Evolutionary conservation across 1,140 invertebrate genomes (phyloP).

Genomic region (Cotesia vestalis): DNA sequence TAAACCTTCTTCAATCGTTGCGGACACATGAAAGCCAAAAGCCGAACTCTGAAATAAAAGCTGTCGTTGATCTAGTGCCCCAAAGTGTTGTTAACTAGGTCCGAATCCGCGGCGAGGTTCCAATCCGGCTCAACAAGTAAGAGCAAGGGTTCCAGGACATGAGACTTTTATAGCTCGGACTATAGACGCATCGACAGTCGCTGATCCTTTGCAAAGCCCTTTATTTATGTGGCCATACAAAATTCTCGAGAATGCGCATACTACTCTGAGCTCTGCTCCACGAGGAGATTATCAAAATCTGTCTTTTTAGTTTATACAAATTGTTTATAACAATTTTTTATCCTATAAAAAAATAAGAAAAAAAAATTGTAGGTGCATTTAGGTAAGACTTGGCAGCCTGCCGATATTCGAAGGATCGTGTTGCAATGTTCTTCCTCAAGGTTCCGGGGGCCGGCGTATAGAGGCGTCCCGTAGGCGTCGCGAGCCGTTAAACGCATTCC

Average conservation of each 20-base stretch:
- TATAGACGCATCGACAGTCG: slow-evolving; percentile 5
- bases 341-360: background rate
- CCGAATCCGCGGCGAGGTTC: slow-evolving; percentile 44
- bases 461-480: slow-evolving; percentile 65
- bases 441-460: slow-evolving; percentile 55
- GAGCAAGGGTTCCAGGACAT: background rate
- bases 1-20: background rate
- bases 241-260: too few relatives aligned
- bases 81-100: slow-evolving; percentile 59
- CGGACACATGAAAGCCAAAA: slow-evolving; percentile 57
- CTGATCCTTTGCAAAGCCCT: too few relatives aligned
- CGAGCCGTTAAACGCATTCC: slow-evolving; percentile 66
- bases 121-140: background rate
- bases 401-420: slow-evolving; percentile 64
- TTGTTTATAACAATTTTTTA: too few relatives aligned
- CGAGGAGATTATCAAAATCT: too few relatives aligned
- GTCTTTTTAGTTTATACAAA: too few relatives aligned
- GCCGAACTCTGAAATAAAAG: slow-evolving; percentile 49
- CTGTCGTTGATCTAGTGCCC: slow-evolving; percentile 65
- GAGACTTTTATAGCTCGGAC: slow-evolving; percentile 1
- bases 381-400: slow-evolving; percentile 55
- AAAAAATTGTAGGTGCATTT: background rate
- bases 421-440: slow-evolving; percentile 65
- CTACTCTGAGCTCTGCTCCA: too few relatives aligned
- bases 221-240: too few relatives aligned